These are phyloP conservation scores for Otis tarda DNA, from an alignment of 2,113 vertebrate species.

Conservation along the genomic window DNA sequence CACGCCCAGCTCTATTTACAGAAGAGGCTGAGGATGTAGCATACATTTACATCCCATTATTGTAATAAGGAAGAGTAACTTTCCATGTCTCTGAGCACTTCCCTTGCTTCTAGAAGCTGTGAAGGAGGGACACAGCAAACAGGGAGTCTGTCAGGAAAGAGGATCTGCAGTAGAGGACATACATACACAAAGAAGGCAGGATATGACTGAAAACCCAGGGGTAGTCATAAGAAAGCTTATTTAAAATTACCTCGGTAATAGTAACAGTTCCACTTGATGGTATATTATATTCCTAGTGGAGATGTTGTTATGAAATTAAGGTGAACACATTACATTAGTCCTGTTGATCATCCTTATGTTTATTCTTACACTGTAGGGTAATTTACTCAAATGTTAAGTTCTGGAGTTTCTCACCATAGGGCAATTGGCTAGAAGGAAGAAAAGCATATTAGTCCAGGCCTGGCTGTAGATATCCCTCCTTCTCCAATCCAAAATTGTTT, in stretches of 20 bases:
- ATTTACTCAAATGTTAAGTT: slow-evolving; percentile 14
- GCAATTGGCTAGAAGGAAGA: not conserved
- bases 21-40: slow-evolving; percentile 28
- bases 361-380: not conserved
- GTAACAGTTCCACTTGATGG: not conserved
- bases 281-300: not conserved
- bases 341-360: not conserved
- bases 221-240: not conserved
- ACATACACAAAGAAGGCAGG: not conserved
- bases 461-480: not conserved
- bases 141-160: not conserved
- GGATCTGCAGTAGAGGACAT: not conserved
- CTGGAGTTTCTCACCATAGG: not conserved
- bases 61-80: slow-evolving; percentile 22
- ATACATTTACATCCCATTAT: slow-evolving; percentile 49
- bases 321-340: not conserved
- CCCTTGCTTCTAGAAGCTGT: not conserved
- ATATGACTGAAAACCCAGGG: not conserved
- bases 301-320: not conserved
- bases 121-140: not conserved
- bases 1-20: slow-evolving; percentile 6
- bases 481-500: not conserved
- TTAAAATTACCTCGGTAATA: not conserved
- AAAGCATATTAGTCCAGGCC: not conserved
- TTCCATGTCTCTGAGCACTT: not conserved